phyloP scores from a whole-genome alignment of 1,140 invertebrate species.

The Hypsibius dujardini region DNA sequence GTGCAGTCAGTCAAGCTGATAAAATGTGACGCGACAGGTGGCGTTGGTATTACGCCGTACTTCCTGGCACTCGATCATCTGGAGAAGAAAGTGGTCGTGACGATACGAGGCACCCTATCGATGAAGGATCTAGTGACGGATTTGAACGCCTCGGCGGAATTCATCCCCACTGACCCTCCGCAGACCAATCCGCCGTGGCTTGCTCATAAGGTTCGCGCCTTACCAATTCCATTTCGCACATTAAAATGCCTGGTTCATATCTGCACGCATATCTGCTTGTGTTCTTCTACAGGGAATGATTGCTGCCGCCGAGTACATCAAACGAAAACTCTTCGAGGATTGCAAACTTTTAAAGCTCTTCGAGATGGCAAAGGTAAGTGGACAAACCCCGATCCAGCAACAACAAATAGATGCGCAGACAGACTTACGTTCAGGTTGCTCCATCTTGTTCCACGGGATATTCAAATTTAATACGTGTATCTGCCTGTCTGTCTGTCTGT shows the following conservation, averaged over 20 bases:
- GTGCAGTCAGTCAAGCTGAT: too few relatives aligned
- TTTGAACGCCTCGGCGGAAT: constrained; percentile 68
- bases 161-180: constrained; percentile 51
- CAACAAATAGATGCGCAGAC: too few relatives aligned
- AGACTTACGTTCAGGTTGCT: too few relatives aligned
- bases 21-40: constrained; percentile 15
- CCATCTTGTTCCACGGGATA: too few relatives aligned
- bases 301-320: constrained; percentile 67
- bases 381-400: too few relatives aligned
- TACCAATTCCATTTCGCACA: too few relatives aligned
- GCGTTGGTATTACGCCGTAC: constrained; percentile 59
- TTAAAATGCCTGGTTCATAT: too few relatives aligned
- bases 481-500: too few relatives aligned
- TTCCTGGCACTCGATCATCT: constrained; percentile 65
- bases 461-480: too few relatives aligned
- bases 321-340: constrained; percentile 56
- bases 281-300: constrained; percentile 53
- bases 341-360: constrained; percentile 53
- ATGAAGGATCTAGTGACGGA: constrained; percentile 76
- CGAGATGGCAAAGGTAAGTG: constrained; percentile 35
- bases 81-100: constrained; percentile 54
- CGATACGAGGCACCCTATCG: constrained; percentile 61
- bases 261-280: constrained; percentile 14
- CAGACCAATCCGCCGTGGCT: constrained; percentile 43
- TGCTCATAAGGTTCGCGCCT: constrained; percentile 50